Evolutionary conservation across 1,140 invertebrate species (phyloP).

Genomic region (Radopholus similis): DNA sequence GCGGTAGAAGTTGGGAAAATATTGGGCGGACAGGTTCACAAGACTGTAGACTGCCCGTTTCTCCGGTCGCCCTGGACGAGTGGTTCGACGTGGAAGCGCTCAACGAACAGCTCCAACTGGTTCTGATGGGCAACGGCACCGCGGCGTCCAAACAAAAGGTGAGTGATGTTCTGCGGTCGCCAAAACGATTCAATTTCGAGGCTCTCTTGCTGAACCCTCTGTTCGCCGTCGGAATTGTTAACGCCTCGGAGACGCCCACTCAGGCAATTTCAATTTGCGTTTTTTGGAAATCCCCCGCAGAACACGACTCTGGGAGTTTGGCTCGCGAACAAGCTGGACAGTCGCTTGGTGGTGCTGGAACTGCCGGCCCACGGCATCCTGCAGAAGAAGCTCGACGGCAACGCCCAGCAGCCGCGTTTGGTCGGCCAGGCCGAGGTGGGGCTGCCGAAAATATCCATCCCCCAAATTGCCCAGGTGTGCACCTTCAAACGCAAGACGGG

Average conservation of each 20-base stretch:
- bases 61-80: background rate
- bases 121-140: background rate
- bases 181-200: too few species aligned
- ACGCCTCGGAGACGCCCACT: background rate
- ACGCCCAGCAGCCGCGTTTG: background rate
- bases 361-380: background rate
- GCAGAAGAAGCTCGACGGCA: background rate
- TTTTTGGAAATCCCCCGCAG: background rate
- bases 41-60: background rate
- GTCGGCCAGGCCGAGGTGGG: background rate
- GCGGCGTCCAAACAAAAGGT: conserved; percentile 3
- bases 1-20: background rate
- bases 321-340: background rate
- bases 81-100: background rate
- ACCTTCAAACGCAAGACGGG: background rate
- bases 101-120: background rate
- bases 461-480: background rate
- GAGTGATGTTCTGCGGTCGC: too few species aligned
- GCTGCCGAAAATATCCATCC: background rate
- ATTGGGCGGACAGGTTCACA: background rate
- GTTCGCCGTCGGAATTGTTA: conserved; percentile 2
- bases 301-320: background rate
- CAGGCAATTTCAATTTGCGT: background rate
- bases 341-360: background rate
- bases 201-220: conserved; percentile 8